Evolutionary conservation across 2,113 vertebrate genomes (phyloP), one percentile per base, ranked within the genome.

Genomic region (Calidris pygmaea): DNA sequence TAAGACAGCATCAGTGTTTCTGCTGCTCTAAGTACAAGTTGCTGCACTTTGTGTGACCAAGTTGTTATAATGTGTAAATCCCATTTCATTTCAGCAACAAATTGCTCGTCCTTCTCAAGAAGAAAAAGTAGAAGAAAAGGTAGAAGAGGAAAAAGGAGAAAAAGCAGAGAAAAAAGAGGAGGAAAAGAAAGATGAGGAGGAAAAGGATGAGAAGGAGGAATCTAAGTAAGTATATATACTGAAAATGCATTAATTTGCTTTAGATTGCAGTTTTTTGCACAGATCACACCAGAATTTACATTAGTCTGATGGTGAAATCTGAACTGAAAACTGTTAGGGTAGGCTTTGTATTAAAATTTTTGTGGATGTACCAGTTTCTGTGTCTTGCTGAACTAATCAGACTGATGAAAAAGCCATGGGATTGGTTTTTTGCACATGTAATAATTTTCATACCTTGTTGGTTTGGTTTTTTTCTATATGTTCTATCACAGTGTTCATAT

Each of bases 141-240:
- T 98, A 97, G 99, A 99, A 97, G 99, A 99, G 83, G 99, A 99
- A 59, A 99, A 99, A 98, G 92, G 97, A 34, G 99, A 99, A 97
- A 99, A 99, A 97, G 96, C 97, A 30, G 99, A 99, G 97, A 99
- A 99, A 98, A 99, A 99, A 98, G 99, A 99, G 96, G 99, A 99
- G 56, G 99, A 99, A 97, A 99, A 99, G 97, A 99, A 99, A 98
- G 99, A 99, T 95, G 99, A 99, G 98, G 99, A 99, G 97, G 99
- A 99, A 98, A 99, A 99, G 97, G 99, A 99, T 98, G 99, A 99
- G 92, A 99, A 99, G 94, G 99, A 99, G 89, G 99, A 99, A 66
- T 98, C 99, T 72, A 99, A 99, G 99, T 99, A 93, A 98, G 98
- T 98, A 8, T 59, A 47, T 63, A 26, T 73, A 68, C 60, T 93